Base-by-base conservation (phyloP, 2,888 invertebrate species). In the Macrophya annulata region DNA sequence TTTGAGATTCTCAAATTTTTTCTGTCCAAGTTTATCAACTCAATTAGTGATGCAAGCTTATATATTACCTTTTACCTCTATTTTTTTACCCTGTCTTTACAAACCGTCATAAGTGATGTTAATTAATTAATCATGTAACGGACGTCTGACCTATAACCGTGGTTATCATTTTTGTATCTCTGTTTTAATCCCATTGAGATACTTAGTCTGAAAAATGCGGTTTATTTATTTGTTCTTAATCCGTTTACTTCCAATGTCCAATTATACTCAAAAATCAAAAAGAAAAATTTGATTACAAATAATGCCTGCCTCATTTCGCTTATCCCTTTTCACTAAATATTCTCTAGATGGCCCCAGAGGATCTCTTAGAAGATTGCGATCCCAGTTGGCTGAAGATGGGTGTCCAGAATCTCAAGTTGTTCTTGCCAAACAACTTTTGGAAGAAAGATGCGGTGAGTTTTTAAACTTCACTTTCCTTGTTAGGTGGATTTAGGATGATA, bases 321-420 rank as follows among this genome's bases (percentile, higher is more conserved):
- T 31, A 37, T 55, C 72, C 15, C 48, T 68, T 21, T 76, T 65
- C 5, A 17, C 43, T 45, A 37, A 17, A 77, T 62, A 8, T 81
- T 45, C 51, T 94, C 89, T 94, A 96, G 96, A 96, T 94, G 96
- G 96, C 87, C 95, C 96, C 89, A 94, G 95, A 94, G 95, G 95
- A 87, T 96, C 96, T 79, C 93, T 96, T 84, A 95, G 95, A 90
- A 94, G 96, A 82, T 93, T 96, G 79, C 94, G 96, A 45, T 95
- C 92, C 90, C 97, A 97, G 91, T 94, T 98, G 87, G 98, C 98
- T 0, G 97, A 97, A 90, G 98, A 98, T 93, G 98, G 98, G 10
- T 98, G 98, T 93, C 97, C 97, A 0, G 98, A 98, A 91, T 97
- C 98, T 12, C 98, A 98, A 94, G 97, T 98, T 87, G 97, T 97